These are phyloP conservation scores for Gymnarchus niloticus DNA, from an alignment of 2,113 vertebrate genomes.

Conservation along the genomic window DNA sequence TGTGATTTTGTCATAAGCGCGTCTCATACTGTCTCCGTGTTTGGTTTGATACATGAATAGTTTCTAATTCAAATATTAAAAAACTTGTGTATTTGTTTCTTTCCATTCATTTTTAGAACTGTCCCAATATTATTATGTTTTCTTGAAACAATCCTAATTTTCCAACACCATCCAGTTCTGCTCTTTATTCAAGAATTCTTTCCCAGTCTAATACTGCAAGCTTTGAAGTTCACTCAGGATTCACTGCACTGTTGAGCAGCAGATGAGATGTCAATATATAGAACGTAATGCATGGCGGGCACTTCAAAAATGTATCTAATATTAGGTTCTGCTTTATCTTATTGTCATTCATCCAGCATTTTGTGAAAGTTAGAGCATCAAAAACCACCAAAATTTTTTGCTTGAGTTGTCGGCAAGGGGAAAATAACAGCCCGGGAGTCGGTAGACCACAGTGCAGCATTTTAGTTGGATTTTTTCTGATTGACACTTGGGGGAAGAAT, in stretches of 20 bases:
- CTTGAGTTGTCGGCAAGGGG: no score
- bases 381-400: neutral
- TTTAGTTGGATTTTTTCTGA: no score
- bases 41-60: neutral
- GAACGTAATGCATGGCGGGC: neutral
- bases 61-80: neutral
- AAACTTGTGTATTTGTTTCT: neutral
- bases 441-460: no score
- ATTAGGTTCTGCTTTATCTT: neutral
- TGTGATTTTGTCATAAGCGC: no score
- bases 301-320: conserved; percentile 1
- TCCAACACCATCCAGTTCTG: neutral
- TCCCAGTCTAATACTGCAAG: neutral
- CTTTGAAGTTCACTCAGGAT: neutral
- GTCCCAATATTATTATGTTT: neutral
- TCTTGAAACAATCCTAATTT: no score
- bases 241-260: neutral
- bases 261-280: neutral
- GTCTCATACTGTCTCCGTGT: neutral
- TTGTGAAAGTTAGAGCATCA: neutral
- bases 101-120: neutral
- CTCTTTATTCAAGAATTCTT: neutral
- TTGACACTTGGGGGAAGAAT: no score
- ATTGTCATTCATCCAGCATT: neutral
- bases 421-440: no score